A percentile compares a stretch with the other conserved stretches of the same genome.
phyloP scores from a whole-genome alignment of 1,140 invertebrate genomes.

The Ditylenchus dipsaci region DNA sequence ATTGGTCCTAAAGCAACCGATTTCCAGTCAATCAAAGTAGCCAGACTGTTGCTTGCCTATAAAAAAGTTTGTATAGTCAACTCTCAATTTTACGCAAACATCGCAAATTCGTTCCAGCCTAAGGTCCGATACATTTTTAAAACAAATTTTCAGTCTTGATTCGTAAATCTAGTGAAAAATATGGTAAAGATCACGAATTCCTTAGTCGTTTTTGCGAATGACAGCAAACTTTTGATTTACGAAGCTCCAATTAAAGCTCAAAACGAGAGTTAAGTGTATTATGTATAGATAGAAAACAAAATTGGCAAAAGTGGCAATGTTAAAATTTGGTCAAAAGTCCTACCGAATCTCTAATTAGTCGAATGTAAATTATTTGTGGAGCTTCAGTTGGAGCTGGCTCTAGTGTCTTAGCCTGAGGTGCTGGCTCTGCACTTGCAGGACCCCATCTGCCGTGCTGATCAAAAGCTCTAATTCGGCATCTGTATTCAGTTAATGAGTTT shows the following conservation, averaged over 20 bases:
- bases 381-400: constrained; percentile 29
- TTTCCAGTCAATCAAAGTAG: constrained; percentile 35
- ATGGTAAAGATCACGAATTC: too few relatives aligned
- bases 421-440: constrained; percentile 1
- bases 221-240: too few relatives aligned
- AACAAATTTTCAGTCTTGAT: too few relatives aligned
- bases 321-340: not conserved
- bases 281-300: not conserved
- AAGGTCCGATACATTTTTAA: too few relatives aligned
- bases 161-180: too few relatives aligned
- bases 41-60: not conserved
- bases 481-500: constrained; percentile 24
- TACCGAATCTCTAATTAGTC: constrained; percentile 3
- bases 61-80: not conserved
- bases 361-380: constrained; percentile 20
- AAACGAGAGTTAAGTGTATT: not conserved
- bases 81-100: not conserved
- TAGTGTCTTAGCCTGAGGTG: constrained; percentile 9
- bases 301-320: not conserved
- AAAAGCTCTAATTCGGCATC: constrained; percentile 30
- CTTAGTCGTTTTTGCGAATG: too few relatives aligned
- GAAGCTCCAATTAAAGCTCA: too few relatives aligned
- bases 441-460: constrained; percentile 41
- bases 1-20: constrained; percentile 16
- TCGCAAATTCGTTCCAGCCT: not conserved